Percentiles rank a stretch among this genome's conserved stretches.
phyloP scores from a whole-genome alignment of 2,113 vertebrate species.

The Tenrec ecaudatus region DNA sequence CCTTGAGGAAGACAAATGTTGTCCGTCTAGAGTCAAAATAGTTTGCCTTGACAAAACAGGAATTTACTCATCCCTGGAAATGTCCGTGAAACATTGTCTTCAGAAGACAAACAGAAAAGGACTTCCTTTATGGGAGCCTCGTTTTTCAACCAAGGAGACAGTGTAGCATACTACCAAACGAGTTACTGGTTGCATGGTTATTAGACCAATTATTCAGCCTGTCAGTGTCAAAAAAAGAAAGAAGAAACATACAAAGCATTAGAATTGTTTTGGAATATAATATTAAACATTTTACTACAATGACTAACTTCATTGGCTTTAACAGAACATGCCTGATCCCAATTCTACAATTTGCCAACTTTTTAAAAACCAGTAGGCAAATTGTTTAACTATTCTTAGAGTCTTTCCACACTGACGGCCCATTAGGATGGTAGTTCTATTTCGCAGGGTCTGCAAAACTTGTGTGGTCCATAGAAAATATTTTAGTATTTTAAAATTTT shows the following conservation, averaged over 20 bases:
- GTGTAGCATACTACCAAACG: background rate
- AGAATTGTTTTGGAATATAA: background rate
- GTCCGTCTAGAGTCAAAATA: background rate
- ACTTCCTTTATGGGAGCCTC: background rate
- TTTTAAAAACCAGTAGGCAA: background rate
- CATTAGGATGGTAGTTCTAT: too few relatives aligned
- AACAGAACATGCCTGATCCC: background rate
- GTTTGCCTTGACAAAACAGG: background rate
- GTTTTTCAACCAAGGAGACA: slow-evolving; percentile 7
- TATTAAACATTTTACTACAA: background rate
- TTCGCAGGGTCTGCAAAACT: too few relatives aligned
- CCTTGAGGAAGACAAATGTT: background rate
- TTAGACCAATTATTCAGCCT: background rate
- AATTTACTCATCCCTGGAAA: background rate
- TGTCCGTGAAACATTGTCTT: background rate
- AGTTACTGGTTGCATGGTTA: background rate
- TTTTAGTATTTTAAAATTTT: too few relatives aligned
- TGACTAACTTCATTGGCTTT: background rate
- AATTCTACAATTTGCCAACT: background rate
- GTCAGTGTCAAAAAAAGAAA: background rate
- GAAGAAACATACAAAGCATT: background rate
- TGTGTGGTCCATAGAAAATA: too few relatives aligned
- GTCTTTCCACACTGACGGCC: background rate
- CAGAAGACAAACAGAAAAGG: background rate
- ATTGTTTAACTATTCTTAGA: background rate